These are phyloP conservation scores for Andrena flavipes DNA, from an alignment of 2,888 invertebrate species.

Conservation along the genomic window DNA sequence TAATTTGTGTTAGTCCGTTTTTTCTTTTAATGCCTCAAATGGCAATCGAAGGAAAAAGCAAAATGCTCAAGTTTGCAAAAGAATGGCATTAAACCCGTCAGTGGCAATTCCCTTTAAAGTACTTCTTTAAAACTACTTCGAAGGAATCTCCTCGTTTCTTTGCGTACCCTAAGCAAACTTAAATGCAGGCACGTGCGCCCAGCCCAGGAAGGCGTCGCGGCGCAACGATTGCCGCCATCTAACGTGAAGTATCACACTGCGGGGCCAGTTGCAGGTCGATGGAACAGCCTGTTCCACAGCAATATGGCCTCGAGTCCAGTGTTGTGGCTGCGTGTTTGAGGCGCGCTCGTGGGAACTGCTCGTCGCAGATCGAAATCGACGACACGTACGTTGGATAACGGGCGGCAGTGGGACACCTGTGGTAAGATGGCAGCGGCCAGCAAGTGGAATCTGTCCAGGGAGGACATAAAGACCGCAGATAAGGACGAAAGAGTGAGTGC, in stretches of 20 bases:
- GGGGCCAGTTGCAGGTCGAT: slow-evolving; percentile 9
- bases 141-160: no score
- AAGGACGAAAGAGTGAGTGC: slow-evolving; percentile 78
- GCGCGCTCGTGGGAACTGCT: background rate
- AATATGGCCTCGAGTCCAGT: slow-evolving; percentile 49
- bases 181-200: background rate
- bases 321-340: background rate
- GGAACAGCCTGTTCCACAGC: slow-evolving; percentile 4
- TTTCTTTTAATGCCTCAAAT: no score
- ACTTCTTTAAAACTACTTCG: no score
- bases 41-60: no score
- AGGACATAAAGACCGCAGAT: slow-evolving; percentile 75
- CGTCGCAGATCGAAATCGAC: background rate
- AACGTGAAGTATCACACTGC: background rate
- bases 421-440: slow-evolving; percentile 72
- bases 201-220: background rate
- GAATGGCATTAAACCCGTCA: no score
- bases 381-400: background rate
- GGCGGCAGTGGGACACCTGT: background rate
- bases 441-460: slow-evolving; percentile 74
- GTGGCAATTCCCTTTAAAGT: no score
- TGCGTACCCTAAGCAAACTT: background rate
- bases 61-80: no score
- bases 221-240: slow-evolving; percentile 31
- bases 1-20: no score